These are phyloP conservation scores for Strix aluco DNA, from an alignment of 2,113 vertebrate species.

Conservation along the genomic window DNA sequence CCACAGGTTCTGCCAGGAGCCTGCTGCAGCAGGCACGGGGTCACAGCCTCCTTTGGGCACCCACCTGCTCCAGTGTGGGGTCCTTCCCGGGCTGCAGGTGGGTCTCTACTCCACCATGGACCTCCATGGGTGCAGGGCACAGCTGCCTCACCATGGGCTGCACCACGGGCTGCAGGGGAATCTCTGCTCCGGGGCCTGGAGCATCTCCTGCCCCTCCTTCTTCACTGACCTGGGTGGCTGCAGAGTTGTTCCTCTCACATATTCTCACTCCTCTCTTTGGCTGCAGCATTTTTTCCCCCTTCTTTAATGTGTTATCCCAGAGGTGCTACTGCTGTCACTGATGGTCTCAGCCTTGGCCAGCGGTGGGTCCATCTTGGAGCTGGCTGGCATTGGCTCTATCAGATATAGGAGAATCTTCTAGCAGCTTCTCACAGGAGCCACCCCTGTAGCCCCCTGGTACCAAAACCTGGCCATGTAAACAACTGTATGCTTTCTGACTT, in stretches of 20 bases:
- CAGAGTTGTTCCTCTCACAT: not conserved
- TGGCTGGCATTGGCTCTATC: rapidly evolving
- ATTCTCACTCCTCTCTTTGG: not conserved
- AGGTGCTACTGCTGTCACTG: rapidly evolving
- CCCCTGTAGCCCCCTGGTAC: not conserved
- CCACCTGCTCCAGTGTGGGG: rapidly evolving
- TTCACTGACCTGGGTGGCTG: not conserved
- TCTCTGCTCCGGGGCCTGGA: rapidly evolving
- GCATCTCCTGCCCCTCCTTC: not conserved
- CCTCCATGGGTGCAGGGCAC: too few relatives aligned
- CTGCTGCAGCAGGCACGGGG: not conserved
- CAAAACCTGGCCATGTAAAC: not conserved
- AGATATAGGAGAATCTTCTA: not conserved
- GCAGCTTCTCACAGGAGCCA: not conserved
- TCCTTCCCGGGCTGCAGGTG: not conserved
- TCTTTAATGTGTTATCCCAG: not conserved
- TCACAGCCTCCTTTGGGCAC: not conserved
- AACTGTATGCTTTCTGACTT: not conserved
- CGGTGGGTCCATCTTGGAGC: rapidly evolving
- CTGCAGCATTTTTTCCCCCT: not conserved
- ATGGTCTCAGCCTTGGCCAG: not conserved
- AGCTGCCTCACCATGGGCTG: not conserved
- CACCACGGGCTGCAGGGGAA: rapidly evolving
- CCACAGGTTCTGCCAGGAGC: not conserved
- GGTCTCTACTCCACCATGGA: rapidly evolving